Percentiles rank a stretch among this genome's conserved stretches.
phyloP scores from a whole-genome alignment of 2,888 invertebrate species.

The Drosophila nigricruria region DNA sequence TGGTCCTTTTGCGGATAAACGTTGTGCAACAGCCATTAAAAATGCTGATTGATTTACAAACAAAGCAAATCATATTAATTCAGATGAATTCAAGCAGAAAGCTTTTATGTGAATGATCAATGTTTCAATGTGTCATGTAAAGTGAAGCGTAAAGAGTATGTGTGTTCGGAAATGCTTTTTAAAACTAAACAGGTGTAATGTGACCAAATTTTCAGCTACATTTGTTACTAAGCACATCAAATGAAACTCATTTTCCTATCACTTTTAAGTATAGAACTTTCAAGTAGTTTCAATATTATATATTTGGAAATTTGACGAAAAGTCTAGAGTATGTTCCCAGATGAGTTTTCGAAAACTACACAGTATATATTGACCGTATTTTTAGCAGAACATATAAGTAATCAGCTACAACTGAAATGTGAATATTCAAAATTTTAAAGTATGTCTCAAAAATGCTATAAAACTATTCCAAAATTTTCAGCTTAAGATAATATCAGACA shows the following conservation, averaged over 20 bases:
- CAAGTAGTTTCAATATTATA: too few species aligned
- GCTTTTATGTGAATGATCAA: not conserved
- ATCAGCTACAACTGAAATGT: too few species aligned
- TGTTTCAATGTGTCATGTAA: not conserved
- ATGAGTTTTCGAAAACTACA: too few species aligned
- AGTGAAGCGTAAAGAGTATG: not conserved
- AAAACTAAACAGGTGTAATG: not conserved
- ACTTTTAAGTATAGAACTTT: not conserved
- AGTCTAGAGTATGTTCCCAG: too few species aligned
- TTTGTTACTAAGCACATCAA: not conserved
- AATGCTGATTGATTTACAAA: conserved; percentile 53
- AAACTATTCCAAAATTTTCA: too few species aligned
- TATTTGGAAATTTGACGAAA: too few species aligned
- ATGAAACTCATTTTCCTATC: not conserved
- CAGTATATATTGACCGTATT: too few species aligned
- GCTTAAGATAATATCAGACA: too few species aligned
- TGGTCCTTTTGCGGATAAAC: conserved; percentile 61
- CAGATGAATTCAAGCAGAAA: not conserved
- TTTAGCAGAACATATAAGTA: too few species aligned
- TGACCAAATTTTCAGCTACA: not conserved
- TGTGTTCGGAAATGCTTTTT: not conserved
- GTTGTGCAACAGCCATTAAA: conserved; percentile 71
- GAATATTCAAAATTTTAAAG: too few species aligned
- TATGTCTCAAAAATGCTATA: too few species aligned
- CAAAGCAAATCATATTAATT: not conserved